Base-by-base conservation (phyloP, 2,888 invertebrate genomes). In the Perdita meconis region DNA sequence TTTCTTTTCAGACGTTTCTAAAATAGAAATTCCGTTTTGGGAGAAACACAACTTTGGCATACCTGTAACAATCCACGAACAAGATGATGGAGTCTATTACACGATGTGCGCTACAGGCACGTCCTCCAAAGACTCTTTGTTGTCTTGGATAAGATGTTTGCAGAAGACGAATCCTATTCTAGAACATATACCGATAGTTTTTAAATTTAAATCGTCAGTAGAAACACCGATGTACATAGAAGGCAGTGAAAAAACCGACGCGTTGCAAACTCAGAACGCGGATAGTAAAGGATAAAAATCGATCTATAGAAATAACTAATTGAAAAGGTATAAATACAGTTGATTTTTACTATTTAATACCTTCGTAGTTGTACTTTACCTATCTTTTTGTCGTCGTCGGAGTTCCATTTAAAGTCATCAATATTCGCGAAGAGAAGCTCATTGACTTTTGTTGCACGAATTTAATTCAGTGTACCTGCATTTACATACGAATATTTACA, bases 51-150 rank as follows among this genome's bases (percentile, higher is more conserved):
- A 93, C 57, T 55, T 92, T 6, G 92, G 93, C 13, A 91, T 94
- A 1, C 92, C 93, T 73, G 95, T 95, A 10, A 95, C 96, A 30
- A 95, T 98, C 0, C 98, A 99, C 91, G 97, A 98, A 91, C 98
- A 99, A 93, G 96, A 97, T 67, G 98, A 99, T 92, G 98, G 98
- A 3, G 96, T 96, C 0, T 96, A 98, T 87, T 94, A 97, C 82
- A 96, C 96, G 8, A 94, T 98, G 61, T 98, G 98, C 93, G 97
- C 97, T 30, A 98, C 98, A 71, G 98, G 98, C 61, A 96, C 97
- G 10, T 97, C 97, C 16, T 96, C 96, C 71, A 95, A 97, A 92
- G 98, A 98, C 93, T 98, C 98, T 0, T 93, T 99, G 6, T 92
- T 98, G n/a, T 97, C 98, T 0, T 99, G 97, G 98, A 95, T 98